Conservation (phyloP, 2,888 invertebrate species). For the Parelbella ahira region DNA sequence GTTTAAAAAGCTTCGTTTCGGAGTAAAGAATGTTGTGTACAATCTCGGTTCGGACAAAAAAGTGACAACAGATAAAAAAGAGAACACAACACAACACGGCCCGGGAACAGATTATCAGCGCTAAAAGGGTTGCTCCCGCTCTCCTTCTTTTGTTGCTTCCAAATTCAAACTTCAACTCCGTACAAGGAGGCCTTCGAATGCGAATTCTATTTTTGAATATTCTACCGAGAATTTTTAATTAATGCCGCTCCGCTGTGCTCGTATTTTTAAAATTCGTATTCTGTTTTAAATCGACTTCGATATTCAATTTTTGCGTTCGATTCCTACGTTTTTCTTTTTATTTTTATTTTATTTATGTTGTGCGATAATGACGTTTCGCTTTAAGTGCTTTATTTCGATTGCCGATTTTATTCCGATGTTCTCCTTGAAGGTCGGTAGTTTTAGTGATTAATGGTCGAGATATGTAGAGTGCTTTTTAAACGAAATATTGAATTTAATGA, state of each 20-base stretch:
- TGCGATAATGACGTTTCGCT: slow-evolving; percentile 80
- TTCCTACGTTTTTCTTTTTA: slow-evolving; percentile 54
- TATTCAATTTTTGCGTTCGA: slow-evolving; percentile 80
- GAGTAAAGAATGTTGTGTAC: slow-evolving; percentile 81
- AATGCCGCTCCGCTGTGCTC: slow-evolving; percentile 75
- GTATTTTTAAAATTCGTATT: slow-evolving; percentile 78
- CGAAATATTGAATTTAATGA: slow-evolving; percentile 80
- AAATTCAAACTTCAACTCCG: slow-evolving; percentile 77
- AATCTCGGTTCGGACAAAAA: slow-evolving; percentile 78
- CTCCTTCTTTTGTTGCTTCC: slow-evolving; percentile 78
- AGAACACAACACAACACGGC: slow-evolving; percentile 68
- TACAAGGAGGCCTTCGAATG: slow-evolving; percentile 79
- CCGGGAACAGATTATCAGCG: slow-evolving; percentile 80
- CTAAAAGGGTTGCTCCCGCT: slow-evolving; percentile 81
- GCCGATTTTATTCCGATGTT: slow-evolving; percentile 79
- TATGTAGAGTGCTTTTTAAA: slow-evolving; percentile 79
- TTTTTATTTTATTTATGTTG: slow-evolving; percentile 80
- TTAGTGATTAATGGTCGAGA: slow-evolving; percentile 78
- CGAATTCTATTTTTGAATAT: slow-evolving; percentile 81
- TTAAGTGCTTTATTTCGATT: slow-evolving; percentile 81
- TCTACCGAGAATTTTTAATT: slow-evolving; percentile 81
- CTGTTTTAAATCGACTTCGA: slow-evolving; percentile 78
- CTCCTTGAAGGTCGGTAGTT: slow-evolving; percentile 78
- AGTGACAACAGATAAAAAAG: slow-evolving; percentile 79
- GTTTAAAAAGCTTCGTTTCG: slow-evolving; percentile 78